phyloP scores from a whole-genome alignment of 2,888 invertebrate species.

The Microctonus hyperodae region DNA sequence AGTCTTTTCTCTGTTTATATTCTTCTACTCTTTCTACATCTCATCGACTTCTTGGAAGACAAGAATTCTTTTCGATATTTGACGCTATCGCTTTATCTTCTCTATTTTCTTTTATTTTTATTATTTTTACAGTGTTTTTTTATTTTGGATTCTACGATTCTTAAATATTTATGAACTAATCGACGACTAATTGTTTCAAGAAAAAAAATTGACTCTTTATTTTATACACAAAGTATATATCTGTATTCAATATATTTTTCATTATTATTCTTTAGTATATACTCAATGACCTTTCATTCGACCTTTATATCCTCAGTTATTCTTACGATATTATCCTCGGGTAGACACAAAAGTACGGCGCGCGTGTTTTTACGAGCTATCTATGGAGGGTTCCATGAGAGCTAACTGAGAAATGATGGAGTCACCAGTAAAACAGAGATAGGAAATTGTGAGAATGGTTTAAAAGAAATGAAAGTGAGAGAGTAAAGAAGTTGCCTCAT shows the following conservation, averaged over 20 bases:
- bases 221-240: background rate
- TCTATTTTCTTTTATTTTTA: constrained; percentile 21
- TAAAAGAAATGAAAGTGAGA: constrained; percentile 13
- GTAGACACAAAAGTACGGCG: background rate
- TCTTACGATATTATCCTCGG: background rate
- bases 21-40: background rate
- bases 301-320: constrained; percentile 2
- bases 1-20: background rate
- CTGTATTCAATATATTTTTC: background rate
- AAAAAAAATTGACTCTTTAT: background rate
- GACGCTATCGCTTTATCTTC: constrained; percentile 40
- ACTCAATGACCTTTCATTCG: background rate
- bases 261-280: background rate
- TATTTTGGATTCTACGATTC: background rate
- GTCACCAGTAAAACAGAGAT: constrained; percentile 39
- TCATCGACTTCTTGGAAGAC: constrained; percentile 51
- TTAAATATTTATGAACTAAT: constrained; percentile 8
- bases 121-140: constrained; percentile 20
- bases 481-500: background rate
- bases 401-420: constrained; percentile 49
- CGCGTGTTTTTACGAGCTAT: background rate
- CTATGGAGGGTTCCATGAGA: constrained; percentile 35
- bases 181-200: background rate
- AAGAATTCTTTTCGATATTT: constrained; percentile 47
- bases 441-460: constrained; percentile 42